These are phyloP conservation scores for Orthonyx spaldingii DNA, from an alignment of 2,113 vertebrate genomes.

Conservation along the genomic window DNA sequence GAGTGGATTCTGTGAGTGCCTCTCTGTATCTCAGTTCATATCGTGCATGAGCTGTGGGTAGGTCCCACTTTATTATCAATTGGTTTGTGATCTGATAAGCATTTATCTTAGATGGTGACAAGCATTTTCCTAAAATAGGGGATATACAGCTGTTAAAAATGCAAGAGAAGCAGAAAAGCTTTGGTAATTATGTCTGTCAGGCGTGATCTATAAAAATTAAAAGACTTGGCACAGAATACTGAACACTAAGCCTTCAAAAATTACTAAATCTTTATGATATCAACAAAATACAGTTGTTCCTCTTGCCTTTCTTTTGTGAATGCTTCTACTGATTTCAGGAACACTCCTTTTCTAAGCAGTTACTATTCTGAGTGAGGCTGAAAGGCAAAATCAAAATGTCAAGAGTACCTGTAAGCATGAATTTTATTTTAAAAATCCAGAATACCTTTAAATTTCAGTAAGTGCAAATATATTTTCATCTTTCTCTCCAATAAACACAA, in stretches of 20 bases:
- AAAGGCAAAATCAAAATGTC: not conserved
- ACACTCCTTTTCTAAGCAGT: not conserved
- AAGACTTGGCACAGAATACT: not conserved
- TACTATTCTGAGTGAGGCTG: not conserved
- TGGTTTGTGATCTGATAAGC: slow-evolving; percentile 30
- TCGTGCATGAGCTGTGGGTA: not conserved
- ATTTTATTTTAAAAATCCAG: not conserved
- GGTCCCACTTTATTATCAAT: slow-evolving; percentile 35
- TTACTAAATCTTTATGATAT: not conserved
- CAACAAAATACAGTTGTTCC: not conserved
- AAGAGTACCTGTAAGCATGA: not conserved
- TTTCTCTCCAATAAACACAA: not conserved
- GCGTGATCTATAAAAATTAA: not conserved
- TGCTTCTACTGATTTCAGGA: not conserved
- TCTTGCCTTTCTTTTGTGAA: not conserved
- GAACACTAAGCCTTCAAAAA: not conserved
- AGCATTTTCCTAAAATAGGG: slow-evolving; percentile 42
- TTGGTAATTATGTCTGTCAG: not conserved
- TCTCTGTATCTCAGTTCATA: slow-evolving; percentile 58
- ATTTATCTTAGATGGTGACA: not conserved
- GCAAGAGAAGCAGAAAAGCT: not conserved
- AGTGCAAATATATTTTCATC: not conserved
- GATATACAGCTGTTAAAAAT: not conserved
- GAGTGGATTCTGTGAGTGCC: not conserved
- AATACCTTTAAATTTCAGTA: not conserved